These are phyloP conservation scores for Peromyscus attwateri DNA, from an alignment of 2,797 vertebrate genomes.

Conservation along the genomic window DNA sequence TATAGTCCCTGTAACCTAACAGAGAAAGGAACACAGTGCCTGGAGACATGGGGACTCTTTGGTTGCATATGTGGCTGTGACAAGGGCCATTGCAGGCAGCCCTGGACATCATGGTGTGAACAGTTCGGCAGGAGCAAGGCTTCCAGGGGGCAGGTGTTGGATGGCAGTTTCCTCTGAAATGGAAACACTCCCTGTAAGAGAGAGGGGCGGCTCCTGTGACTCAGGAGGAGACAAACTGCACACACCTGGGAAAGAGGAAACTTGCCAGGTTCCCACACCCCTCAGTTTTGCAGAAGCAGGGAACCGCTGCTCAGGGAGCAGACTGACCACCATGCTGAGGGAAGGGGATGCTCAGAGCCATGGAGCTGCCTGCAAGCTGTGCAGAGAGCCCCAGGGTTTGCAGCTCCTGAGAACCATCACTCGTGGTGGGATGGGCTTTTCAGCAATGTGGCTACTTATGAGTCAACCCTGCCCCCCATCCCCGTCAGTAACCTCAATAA, in stretches of 20 bases:
- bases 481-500: background rate
- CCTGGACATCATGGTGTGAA: rapidly evolving
- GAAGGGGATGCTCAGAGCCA: background rate
- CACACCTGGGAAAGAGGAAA: background rate
- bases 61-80: no score
- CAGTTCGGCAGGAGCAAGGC: background rate
- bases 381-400: background rate
- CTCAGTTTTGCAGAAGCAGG: background rate
- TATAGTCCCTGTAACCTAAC: rapidly evolving
- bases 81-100: rapidly evolving
- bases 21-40: no score
- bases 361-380: background rate
- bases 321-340: background rate
- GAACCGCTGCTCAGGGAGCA: background rate
- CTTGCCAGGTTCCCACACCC: no score
- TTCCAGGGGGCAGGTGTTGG: background rate
- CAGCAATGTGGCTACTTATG: background rate
- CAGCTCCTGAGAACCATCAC: background rate
- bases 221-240: background rate
- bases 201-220: background rate
- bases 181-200: background rate
- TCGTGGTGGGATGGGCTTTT: background rate
- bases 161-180: background rate
- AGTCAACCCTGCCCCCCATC: background rate
- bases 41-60: rapidly evolving